phyloP scores from a whole-genome alignment of 2,797 vertebrate species.

The Syngnathus acus region DNA sequence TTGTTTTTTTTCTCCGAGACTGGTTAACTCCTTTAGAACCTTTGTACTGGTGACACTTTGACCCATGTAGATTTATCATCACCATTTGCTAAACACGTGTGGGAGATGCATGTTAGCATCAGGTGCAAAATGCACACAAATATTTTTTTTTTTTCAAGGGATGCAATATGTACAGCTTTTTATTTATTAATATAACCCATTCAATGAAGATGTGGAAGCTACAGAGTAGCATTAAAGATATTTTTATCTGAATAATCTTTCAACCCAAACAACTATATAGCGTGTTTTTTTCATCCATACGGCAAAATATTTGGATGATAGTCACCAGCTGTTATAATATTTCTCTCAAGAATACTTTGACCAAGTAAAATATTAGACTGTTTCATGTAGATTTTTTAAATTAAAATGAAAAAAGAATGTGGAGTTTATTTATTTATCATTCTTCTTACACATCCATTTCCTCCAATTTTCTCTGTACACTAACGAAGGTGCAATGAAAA shows the following conservation, averaged over 20 bases:
- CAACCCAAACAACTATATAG: neutral
- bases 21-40: neutral
- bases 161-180: neutral
- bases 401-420: neutral
- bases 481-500: too few relatives aligned
- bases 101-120: neutral
- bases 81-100: neutral
- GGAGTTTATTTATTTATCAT: neutral
- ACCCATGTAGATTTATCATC: neutral
- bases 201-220: neutral
- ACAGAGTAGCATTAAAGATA: neutral
- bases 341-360: neutral
- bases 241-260: neutral
- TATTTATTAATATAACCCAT: constrained; percentile 3
- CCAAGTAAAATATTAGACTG: neutral
- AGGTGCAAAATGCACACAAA: neutral
- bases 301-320: neutral
- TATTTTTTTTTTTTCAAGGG: neutral
- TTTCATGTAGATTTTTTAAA: neutral
- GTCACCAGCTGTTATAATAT: neutral
- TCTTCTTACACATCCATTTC: too few relatives aligned
- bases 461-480: too few relatives aligned
- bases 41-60: neutral
- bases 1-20: neutral
- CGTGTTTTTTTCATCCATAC: neutral